A percentile compares a stretch with the other conserved stretches of the same genome.
phyloP scores from a whole-genome alignment of 1,140 invertebrate species.

The Aphidius gifuensis region DNA sequence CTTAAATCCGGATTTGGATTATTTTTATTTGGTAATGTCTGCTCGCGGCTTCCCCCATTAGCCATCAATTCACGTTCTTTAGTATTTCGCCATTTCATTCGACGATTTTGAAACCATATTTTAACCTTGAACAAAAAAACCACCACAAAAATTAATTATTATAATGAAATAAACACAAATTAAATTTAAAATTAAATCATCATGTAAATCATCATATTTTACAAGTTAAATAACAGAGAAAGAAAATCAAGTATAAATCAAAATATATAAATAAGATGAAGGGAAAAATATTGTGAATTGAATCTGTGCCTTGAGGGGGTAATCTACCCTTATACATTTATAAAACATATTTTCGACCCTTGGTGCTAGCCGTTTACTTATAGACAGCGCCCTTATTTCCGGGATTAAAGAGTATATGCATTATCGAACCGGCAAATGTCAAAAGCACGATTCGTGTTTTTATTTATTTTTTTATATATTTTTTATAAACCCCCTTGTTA shows the following conservation, averaged over 20 bases:
- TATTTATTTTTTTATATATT: neutral
- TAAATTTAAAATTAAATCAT: too few species aligned
- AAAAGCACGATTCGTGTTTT: constrained; percentile 32
- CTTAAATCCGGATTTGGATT: constrained; percentile 95
- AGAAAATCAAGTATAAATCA: neutral
- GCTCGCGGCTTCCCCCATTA: constrained; percentile 86
- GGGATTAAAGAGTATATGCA: constrained; percentile 35
- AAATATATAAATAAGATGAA: neutral
- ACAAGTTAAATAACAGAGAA: neutral
- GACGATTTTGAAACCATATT: constrained; percentile 96
- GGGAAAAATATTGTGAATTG: neutral
- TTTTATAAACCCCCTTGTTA: neutral
- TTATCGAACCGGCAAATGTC: constrained; percentile 39
- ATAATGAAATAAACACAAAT: too few species aligned
- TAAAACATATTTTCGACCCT: neutral
- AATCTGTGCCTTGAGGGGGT: neutral
- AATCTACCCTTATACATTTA: constrained; percentile 6
- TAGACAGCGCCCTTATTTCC: constrained; percentile 31
- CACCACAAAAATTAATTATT: too few species aligned
- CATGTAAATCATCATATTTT: too few species aligned
- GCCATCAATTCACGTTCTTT: constrained; percentile 94
- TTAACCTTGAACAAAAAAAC: constrained; percentile 72
- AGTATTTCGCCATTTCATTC: constrained; percentile 95
- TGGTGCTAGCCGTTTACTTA: constrained; percentile 8
- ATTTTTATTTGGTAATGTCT: constrained; percentile 94